Evolutionary conservation across 2,888 invertebrate species (phyloP).

Genomic region (Drosophila trichaetosa): DNA sequence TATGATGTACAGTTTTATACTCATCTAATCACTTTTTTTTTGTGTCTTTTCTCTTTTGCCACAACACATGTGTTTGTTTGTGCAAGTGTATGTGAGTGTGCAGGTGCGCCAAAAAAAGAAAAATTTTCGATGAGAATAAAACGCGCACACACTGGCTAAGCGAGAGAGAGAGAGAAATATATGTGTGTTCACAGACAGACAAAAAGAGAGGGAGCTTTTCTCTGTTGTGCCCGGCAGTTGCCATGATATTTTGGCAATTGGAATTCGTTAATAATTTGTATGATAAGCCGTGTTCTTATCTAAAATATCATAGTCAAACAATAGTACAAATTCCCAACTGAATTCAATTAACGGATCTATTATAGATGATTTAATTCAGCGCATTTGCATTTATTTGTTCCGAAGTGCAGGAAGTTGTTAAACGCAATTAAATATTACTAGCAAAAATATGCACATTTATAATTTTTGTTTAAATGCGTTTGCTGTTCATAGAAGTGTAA

Average conservation of each 20-base stretch:
- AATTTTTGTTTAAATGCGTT: background rate
- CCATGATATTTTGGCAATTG: conserved; percentile 17
- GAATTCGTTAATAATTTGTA: conserved; percentile 29
- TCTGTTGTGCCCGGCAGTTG: conserved; percentile 36
- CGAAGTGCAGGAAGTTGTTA: conserved; percentile 30
- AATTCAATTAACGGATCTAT: conserved; percentile 21
- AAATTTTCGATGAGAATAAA: conserved; percentile 7
- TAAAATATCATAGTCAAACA: conserved; percentile 30
- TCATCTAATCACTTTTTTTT: conserved; percentile 1
- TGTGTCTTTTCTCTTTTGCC: conserved; percentile 7
- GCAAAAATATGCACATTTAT: conserved; percentile 1
- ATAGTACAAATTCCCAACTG: conserved; percentile 29
- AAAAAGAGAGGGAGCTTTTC: conserved; percentile 4
- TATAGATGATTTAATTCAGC: conserved; percentile 19
- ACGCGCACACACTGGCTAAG: conserved; percentile 24
- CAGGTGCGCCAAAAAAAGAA: conserved; percentile 60
- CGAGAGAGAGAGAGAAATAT: conserved; percentile 1
- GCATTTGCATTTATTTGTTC: conserved; percentile 18
- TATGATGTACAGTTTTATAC: conserved; percentile 6
- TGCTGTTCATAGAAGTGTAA: background rate
- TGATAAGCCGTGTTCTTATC: conserved; percentile 40
- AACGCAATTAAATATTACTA: conserved; percentile 29
- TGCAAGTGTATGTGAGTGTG: conserved; percentile 7
- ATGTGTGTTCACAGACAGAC: background rate
- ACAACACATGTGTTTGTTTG: conserved; percentile 20